A percentile compares a stretch with the other conserved stretches of the same genome.
phyloP scores from a whole-genome alignment of 2,113 vertebrate genomes.

The Agelaius tricolor region DNA sequence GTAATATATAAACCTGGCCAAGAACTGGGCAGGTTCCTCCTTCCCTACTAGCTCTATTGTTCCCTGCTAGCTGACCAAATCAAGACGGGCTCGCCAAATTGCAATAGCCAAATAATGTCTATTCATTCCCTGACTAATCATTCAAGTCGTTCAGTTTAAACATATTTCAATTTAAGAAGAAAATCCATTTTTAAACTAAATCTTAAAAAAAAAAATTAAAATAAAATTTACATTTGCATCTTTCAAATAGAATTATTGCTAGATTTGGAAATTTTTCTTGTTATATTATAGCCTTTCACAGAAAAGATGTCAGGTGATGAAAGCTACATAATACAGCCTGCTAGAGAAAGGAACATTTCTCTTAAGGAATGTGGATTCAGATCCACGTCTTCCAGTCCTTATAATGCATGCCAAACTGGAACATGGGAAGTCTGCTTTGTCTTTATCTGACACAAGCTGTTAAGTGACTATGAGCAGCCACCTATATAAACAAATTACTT shows the following conservation, averaged over 20 bases:
- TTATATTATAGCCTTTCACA: not conserved
- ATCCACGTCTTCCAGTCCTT: not conserved
- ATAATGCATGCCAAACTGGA: not conserved
- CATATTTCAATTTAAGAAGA: not conserved
- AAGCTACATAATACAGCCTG: not conserved
- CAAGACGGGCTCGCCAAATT: accelerated
- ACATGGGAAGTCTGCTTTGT: not conserved
- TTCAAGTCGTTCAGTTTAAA: not conserved
- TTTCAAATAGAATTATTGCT: not conserved
- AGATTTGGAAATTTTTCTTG: not conserved
- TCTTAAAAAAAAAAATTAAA: not conserved
- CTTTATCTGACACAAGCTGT: not conserved
- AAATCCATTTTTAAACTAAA: not conserved
- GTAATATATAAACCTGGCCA: not conserved
- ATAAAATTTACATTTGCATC: not conserved
- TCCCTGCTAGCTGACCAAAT: not conserved
- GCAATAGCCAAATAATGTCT: not conserved
- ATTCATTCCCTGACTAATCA: not conserved
- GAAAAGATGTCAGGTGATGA: not conserved
- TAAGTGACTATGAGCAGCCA: not conserved
- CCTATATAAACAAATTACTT: not conserved
- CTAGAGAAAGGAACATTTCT: not conserved
- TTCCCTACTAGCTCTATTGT: not conserved
- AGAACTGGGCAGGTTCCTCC: not conserved
- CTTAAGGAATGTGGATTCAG: not conserved